Percentiles rank a stretch among this genome's conserved stretches.
These are phyloP conservation scores for Epinotia brunnichana DNA, from an alignment of 2,888 invertebrate genomes.

Conservation along the genomic window DNA sequence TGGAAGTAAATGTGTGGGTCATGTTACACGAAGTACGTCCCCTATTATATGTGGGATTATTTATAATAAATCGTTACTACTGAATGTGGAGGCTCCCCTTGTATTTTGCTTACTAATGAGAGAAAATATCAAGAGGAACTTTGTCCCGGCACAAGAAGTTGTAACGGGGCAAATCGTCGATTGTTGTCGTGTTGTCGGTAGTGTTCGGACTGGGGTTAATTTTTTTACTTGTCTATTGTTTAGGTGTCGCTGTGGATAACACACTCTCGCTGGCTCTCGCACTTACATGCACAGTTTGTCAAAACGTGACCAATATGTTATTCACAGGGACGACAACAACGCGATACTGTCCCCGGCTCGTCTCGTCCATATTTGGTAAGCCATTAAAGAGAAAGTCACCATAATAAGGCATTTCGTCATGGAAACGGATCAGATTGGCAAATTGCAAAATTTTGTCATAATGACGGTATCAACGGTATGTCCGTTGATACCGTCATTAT, in stretches of 20 bases:
- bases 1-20: too few species aligned
- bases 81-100: too few species aligned
- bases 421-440: slow-evolving; percentile 4
- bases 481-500: too few species aligned
- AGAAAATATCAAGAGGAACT: too few species aligned
- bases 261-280: not conserved
- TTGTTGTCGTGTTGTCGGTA: not conserved
- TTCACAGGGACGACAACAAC: not conserved
- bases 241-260: not conserved
- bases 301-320: not conserved
- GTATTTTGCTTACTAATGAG: too few species aligned
- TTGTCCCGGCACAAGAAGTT: too few species aligned
- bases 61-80: too few species aligned
- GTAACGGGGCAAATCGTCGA: not conserved
- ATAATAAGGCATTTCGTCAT: slow-evolving; percentile 11
- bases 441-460: slow-evolving; percentile 9
- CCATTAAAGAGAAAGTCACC: slow-evolving; percentile 28
- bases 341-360: not conserved
- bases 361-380: not conserved
- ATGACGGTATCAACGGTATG: not conserved
- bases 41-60: too few species aligned
- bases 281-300: not conserved
- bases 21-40: too few species aligned
- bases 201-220: not conserved
- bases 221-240: not conserved